A percentile compares a stretch with the other conserved stretches of the same genome.
phyloP scores from a whole-genome alignment of 2,113 vertebrate genomes.

The Catharus minimus region DNA sequence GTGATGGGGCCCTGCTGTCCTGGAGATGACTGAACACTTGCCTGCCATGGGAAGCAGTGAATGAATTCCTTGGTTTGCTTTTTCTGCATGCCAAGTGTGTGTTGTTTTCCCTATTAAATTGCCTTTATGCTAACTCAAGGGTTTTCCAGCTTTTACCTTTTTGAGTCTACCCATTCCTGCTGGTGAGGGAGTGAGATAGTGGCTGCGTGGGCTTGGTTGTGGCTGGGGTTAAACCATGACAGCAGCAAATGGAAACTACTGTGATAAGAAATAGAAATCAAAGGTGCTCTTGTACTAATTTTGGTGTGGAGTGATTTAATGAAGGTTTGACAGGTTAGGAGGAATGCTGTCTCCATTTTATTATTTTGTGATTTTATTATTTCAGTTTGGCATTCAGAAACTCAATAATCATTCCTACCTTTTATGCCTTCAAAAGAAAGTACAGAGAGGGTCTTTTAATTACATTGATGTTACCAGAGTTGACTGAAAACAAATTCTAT shows the following conservation, averaged over 20 bases:
- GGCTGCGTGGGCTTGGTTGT: fast-evolving
- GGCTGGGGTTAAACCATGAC: neutral
- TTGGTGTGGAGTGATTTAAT: neutral
- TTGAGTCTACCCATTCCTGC: neutral
- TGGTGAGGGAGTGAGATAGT: neutral
- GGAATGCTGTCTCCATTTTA: neutral
- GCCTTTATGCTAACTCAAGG: neutral
- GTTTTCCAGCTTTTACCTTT: neutral
- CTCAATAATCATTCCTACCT: neutral
- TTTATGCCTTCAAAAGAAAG: neutral
- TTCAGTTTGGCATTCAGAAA: neutral
- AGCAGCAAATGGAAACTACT: neutral
- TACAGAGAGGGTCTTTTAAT: neutral
- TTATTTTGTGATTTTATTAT: neutral
- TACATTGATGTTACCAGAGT: neutral
- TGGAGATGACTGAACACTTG: neutral
- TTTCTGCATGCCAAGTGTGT: neutral
- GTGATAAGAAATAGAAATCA: neutral
- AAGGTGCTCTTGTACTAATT: neutral
- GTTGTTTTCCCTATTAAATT: neutral
- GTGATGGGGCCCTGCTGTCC: neutral
- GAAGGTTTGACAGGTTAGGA: neutral
- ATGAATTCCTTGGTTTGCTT: neutral
- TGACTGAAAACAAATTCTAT: neutral
- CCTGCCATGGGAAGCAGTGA: neutral